phyloP scores from a whole-genome alignment of 2,888 invertebrate species.

The Spisula solida region DNA sequence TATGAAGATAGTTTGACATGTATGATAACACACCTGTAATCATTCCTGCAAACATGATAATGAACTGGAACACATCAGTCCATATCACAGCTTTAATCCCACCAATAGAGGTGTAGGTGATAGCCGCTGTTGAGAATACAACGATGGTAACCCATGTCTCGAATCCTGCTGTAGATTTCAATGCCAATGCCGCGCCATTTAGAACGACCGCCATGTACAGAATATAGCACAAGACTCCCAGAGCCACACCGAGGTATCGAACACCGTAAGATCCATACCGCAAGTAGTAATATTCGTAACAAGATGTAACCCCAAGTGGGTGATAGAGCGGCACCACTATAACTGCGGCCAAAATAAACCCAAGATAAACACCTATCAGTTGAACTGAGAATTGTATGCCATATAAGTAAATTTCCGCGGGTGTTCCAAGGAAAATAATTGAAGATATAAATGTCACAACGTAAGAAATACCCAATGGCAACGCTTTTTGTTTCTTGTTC shows the following conservation, averaged over 20 bases:
- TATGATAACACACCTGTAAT: slow-evolving; percentile 2
- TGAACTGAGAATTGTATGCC: slow-evolving; percentile 27
- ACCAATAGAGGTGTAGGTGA: slow-evolving; percentile 34
- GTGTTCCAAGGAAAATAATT: slow-evolving; percentile 54
- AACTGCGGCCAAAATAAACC: background rate
- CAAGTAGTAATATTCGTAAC: slow-evolving; percentile 36
- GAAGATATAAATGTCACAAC: slow-evolving; percentile 60
- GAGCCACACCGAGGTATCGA: background rate
- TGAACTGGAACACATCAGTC: slow-evolving; percentile 43
- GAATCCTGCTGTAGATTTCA: slow-evolving; percentile 17
- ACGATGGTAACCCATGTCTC: slow-evolving; percentile 30
- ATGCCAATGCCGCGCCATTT: slow-evolving; percentile 33
- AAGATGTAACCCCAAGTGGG: slow-evolving; percentile 29
- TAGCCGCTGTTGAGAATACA: background rate
- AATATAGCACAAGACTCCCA: background rate
- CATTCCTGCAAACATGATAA: slow-evolving; percentile 38
- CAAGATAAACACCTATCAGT: background rate
- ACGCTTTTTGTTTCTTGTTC: slow-evolving; percentile 42
- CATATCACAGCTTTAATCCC: slow-evolving; percentile 45
- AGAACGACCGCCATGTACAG: slow-evolving; percentile 35
- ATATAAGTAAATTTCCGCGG: slow-evolving; percentile 58
- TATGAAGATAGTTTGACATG: too few relatives aligned
- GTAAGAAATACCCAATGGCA: slow-evolving; percentile 52
- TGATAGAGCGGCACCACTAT: slow-evolving; percentile 34
- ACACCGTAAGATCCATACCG: slow-evolving; percentile 27